These are phyloP conservation scores for Lutjanus argentimaculatus DNA, from an alignment of 2,797 vertebrate genomes.

Conservation along the genomic window DNA sequence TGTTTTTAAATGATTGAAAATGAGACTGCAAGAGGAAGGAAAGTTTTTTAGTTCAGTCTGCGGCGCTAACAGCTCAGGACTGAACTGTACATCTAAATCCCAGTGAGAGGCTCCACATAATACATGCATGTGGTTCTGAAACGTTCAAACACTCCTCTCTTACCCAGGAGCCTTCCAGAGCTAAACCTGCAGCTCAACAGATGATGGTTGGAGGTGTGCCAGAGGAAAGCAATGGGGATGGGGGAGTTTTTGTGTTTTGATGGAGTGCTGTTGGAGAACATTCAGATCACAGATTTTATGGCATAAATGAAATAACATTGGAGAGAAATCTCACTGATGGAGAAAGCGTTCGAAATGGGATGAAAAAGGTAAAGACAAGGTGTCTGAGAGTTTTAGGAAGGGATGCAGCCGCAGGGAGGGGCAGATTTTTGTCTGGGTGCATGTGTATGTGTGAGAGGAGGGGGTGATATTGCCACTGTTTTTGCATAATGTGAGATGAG, in stretches of 20 bases:
- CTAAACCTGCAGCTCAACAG: constrained; percentile 62
- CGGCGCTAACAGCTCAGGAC: constrained; percentile 8
- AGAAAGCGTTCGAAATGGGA: constrained; percentile 51
- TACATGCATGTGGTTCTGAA: constrained; percentile 24
- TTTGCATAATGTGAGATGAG: constrained; percentile 93
- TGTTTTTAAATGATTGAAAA: background rate
- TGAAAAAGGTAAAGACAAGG: constrained; percentile 63
- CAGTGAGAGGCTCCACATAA: constrained; percentile 28
- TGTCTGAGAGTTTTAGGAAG: constrained; percentile 60
- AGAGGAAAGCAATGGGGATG: constrained; percentile 25
- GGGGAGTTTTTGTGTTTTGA: constrained; percentile 39
- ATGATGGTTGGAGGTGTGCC: constrained; percentile 47
- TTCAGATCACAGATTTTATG: constrained; percentile 12
- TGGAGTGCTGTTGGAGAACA: constrained; percentile 32
- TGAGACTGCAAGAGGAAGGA: background rate
- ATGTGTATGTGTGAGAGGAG: constrained; percentile 20
- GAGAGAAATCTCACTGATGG: constrained; percentile 31
- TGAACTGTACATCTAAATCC: constrained; percentile 7
- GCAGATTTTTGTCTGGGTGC: constrained; percentile 45
- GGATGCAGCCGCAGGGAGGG: constrained; percentile 33
- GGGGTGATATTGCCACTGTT: constrained; percentile 87
- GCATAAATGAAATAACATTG: constrained; percentile 40
- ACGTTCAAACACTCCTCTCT: constrained; percentile 28
- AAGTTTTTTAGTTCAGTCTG: constrained; percentile 20
- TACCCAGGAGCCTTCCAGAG: constrained; percentile 23